phyloP scores from a whole-genome alignment of 1,140 invertebrate species.

The Antheraea pernyi region DNA sequence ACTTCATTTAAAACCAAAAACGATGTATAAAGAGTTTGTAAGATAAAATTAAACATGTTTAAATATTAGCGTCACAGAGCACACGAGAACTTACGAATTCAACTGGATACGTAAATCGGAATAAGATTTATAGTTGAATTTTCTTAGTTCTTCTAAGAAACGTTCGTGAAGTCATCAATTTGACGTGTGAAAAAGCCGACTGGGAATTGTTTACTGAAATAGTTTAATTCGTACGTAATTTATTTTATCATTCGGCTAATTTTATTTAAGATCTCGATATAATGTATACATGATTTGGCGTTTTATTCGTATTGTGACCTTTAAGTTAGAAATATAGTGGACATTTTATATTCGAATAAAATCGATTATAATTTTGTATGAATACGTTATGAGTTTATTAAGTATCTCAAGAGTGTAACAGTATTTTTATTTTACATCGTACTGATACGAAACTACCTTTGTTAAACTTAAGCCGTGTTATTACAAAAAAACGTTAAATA shows the following conservation, averaged over 20 bases:
- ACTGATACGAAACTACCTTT: too few species aligned
- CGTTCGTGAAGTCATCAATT: slow-evolving; percentile 14
- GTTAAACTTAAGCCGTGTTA: too few species aligned
- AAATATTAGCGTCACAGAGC: neutral
- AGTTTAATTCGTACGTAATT: slow-evolving; percentile 9
- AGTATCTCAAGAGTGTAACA: too few species aligned
- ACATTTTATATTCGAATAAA: neutral
- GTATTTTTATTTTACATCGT: too few species aligned
- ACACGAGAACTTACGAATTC: slow-evolving; percentile 1
- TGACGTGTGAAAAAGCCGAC: slow-evolving; percentile 20
- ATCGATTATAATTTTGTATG: too few species aligned
- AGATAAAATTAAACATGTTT: neutral
- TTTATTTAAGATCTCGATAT: slow-evolving; percentile 8
- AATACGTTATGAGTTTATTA: too few species aligned
- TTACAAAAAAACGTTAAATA: too few species aligned
- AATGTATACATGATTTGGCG: neutral
- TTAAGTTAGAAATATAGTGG: neutral
- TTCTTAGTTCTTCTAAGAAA: slow-evolving; percentile 17
- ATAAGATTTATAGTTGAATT: slow-evolving; percentile 22
- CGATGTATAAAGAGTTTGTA: neutral
- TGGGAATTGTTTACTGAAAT: slow-evolving; percentile 21
- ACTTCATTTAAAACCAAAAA: too few species aligned
- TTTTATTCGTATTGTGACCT: too few species aligned
- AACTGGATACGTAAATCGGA: slow-evolving; percentile 21
- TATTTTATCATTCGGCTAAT: slow-evolving; percentile 4